Evolutionary conservation across 2,113 vertebrate species (phyloP), one percentile per base, ranked within the genome.

Genomic region (Pavo muticus): DNA sequence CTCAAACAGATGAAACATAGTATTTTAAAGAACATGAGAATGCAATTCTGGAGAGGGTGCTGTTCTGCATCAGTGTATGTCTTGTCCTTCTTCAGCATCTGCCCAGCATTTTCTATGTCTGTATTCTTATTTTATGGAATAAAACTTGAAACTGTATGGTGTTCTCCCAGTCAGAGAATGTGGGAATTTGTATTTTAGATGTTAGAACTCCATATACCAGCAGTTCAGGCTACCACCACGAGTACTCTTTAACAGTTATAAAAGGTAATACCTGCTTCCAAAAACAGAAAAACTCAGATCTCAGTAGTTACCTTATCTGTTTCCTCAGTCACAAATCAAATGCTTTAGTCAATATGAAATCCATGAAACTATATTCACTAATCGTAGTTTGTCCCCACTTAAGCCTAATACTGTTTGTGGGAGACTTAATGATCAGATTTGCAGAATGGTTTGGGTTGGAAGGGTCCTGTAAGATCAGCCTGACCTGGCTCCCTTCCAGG

Each of bases 41-140:
- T 57, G 56, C 39, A 7, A 14, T 27, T n/a, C 23, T 48, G 29
- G 37, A 27, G n/a, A 25, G 0, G 0, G 8, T 18, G 6, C 1
- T 69, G 7, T 45, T 79, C 4, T 8, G 44, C 40, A 14, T 52
- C 1, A 0, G 9, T 73, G 25, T 72, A 19, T 32, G 16, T n/a
- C 56, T 32, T 0, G 4, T 93, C 29, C 93, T 40, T 17, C 57
- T 73, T 8, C 19, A 32, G 11, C 39, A 59, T 91, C 50, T 88
- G 88, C 88, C 57, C 35, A 65, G 13, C 39, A 29, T 91, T 86
- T 87, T 93, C 19, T 71, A 18, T 71, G 67, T 94, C 77, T 91
- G 25, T 88, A 61, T 84, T 77, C 42, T 57, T 84, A 32, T 93
- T 94, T 94, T 96, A 81, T 15, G 70, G 39, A 97, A 97, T 97